Base-by-base conservation (phyloP, 2,888 invertebrate genomes). In the Mythimna vitellina region DNA sequence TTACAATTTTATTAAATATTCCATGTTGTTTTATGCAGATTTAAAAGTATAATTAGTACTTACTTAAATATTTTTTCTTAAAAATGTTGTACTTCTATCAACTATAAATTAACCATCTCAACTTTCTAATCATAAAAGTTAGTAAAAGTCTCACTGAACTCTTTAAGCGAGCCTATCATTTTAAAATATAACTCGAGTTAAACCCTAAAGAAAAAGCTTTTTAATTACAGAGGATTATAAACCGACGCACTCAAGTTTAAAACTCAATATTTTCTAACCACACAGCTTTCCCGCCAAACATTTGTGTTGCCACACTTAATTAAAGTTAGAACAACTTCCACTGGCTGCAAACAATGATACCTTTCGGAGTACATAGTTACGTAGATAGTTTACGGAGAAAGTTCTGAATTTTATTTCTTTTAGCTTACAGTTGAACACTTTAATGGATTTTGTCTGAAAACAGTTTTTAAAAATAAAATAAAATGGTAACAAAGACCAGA, bases 301-400 rank as follows among this genome's bases (percentile, higher is more conserved):
- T 85, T 79, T 77, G 69, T 74, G 64, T 71, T 64, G 65, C 69
- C 66, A 83, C 65, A 71, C 65, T 75, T 75, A 76, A 82, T 84
- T 86, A 84, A 86, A 82, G 67, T 80, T 77, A 9, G 51, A 67
- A 62, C 51, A 73, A 70, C 70, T 77, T 74, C 29, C 22, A 65
- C 66, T 35, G n/a, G 20, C 57, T 64, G 38, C 62, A 68, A 72
- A 75, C 73, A 73, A 53, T 58, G 67, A 46, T 58, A 64, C 20
- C 42, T 56, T 29, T 38, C 17, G 14, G 42, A 61, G 49, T 56
- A 42, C 10, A 35, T 5, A 49, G 42, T 67, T 51, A 76, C 42
- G 8, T 65, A 51, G 62, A 60, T 29, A 65, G 63, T 79, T 73
- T 73, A 69, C 58, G 56, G 22, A 62, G n/a, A 65, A 63, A 71